Evolutionary conservation across 2,888 invertebrate species (phyloP), one percentile per base, ranked within the genome.

Genomic region (Drosophila paracracens): DNA sequence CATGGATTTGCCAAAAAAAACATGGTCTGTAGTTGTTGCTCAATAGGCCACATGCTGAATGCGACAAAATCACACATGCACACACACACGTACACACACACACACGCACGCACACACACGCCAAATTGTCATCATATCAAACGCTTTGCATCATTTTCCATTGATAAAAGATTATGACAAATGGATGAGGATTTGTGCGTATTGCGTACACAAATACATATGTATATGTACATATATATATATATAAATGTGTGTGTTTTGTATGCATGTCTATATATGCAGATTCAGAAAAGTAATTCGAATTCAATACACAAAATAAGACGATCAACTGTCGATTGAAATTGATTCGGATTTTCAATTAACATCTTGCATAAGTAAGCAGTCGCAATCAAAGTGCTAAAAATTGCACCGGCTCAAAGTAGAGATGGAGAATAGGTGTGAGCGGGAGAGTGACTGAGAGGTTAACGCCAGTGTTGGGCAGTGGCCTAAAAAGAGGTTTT

Each of bases 161-260:
- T 58, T 78, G 63, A 70, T 64, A 31, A 51, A 66, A 57, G 74
- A 77, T 78, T 77, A 70, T 67, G 66, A 36, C 63, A 67, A 78
- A 73, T 77, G 54, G 59, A 56, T 36, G 35, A 43, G 52, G 59
- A 65, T 69, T 70, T 70, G 67, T 48, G 5, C 48, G 7, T 18
- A 11, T 48, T 68, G 27, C 48, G 33, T 40, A 1, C 16, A 46
- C 7, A 11, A 5, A 16, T 27, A 36, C 25, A 2, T n/a, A 5
- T 57, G 18, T 2, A 25, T 35, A 21, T n/a, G 18, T 3, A 46
- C 56, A n/a, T 40, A 36, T 53, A 33, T 21, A 16, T 13, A 29
- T 27, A 8, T 48, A 10, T 16, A 13, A 5, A 35, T n/a, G n/a
- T 18, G 27, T 5, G 11, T 57, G 13, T 46, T 38, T 25, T 36